phyloP scores from a whole-genome alignment of 2,113 vertebrate species.

The Bos javanicus region DNA sequence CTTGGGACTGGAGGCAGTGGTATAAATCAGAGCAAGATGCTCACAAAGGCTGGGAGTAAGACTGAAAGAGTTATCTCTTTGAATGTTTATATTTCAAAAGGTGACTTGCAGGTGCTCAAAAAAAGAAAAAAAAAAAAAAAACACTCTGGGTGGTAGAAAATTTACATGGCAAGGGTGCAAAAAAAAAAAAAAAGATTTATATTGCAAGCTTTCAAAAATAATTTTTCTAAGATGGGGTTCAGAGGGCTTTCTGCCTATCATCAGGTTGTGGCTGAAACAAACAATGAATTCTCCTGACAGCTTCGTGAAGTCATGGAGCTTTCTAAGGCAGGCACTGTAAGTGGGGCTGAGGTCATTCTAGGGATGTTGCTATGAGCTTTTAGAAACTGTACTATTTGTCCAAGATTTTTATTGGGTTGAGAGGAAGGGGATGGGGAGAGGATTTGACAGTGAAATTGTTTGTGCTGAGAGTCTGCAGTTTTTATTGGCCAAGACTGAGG shows the following conservation, averaged over 20 bases:
- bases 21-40: background rate
- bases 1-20: background rate
- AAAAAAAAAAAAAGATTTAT: background rate
- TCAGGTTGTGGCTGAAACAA: background rate
- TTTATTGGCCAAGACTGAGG: background rate
- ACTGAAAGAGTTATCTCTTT: background rate
- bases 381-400: background rate
- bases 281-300: background rate
- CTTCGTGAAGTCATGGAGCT: background rate
- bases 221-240: background rate
- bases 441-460: background rate
- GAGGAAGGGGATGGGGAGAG: background rate
- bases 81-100: background rate
- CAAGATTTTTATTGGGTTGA: background rate
- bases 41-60: background rate
- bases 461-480: background rate
- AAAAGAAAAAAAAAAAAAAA: background rate
- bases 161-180: background rate
- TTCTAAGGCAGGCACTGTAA: background rate
- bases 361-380: background rate
- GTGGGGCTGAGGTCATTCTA: fast-evolving
- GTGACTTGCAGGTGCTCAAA: background rate
- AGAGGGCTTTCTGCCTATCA: background rate
- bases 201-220: background rate
- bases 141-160: background rate